Percentiles rank a stretch among this genome's conserved stretches.
Evolutionary conservation across 2,797 vertebrate species (phyloP).

Genomic region (Melanotaenia pygmaea): DNA sequence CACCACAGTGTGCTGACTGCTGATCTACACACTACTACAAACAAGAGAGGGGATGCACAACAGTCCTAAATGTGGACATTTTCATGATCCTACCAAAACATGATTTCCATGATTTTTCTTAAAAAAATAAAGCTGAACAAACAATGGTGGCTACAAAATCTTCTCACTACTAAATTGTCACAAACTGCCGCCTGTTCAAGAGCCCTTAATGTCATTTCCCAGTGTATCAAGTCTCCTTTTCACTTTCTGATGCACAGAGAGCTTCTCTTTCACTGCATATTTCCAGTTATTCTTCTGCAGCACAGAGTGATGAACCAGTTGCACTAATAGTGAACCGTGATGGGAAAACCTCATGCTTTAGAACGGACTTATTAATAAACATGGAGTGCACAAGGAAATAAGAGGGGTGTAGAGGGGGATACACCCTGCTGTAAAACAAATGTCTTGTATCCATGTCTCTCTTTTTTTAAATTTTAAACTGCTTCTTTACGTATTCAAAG

Average conservation of each 20-base stretch:
- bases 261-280: not conserved
- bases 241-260: not conserved
- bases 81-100: constrained; percentile 43
- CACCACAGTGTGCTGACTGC: constrained; percentile 31
- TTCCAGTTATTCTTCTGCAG: not conserved
- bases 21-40: constrained; percentile 35
- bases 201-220: not conserved
- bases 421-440: too few species aligned
- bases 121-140: not conserved
- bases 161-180: too few species aligned
- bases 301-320: not conserved
- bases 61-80: constrained; percentile 50
- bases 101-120: constrained; percentile 45
- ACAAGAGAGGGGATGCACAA: constrained; percentile 25
- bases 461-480: too few species aligned
- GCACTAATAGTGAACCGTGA: not conserved
- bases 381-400: not conserved
- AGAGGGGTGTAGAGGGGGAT: too few species aligned
- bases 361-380: not conserved
- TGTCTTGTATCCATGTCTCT: too few species aligned
- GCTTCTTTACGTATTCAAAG: too few species aligned
- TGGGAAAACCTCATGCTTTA: not conserved
- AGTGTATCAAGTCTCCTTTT: not conserved
- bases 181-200: too few species aligned
- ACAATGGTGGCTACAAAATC: too few species aligned